Evolutionary conservation across 2,888 invertebrate genomes (phyloP), one percentile per base, ranked within the genome.

Genomic region (Diplolepis rosae): DNA sequence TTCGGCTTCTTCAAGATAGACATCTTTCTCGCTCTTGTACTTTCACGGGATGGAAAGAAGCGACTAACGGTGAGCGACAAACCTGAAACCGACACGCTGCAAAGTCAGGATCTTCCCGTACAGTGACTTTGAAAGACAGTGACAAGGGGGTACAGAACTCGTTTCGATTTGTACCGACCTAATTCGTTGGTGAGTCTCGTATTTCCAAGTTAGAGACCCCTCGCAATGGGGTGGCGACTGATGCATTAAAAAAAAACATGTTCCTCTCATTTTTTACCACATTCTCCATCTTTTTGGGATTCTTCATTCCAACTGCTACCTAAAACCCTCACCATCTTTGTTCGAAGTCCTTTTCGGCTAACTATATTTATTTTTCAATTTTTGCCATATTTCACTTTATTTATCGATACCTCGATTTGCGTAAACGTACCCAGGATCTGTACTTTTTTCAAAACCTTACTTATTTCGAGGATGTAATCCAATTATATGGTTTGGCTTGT

Each of bases 1-100:
- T 61, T 61, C 39, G 24, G 61, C 61, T 61, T 39, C 61, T 61
- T 61, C 61, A 61, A 61, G 61, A 61, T 61, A 61, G 61, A 61
- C 39, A 61, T 61, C 61, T 61, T 61, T 61, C 61, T 61, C 61
- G 61, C 61, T 24, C 39, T 39, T 24, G 24, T 7, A 61, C 24
- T 61, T 61, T 61, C 61, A 35, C 39, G 35, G 39, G 61, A 61
- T 61, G 39, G 61, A 61, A 61, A 39, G 61, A 61, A 61, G 61
- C 22, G 24, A 56, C 61, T 61, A 61, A 61, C 61, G 39, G 61
- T 61, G 61, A 61, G 61, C 61, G 61, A 61, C 61, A 61, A 61
- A 61, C 18, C 45, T 45, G 45, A 45, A 45, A 45, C 45, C 45
- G 45, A 45, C 61, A 61, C 61, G 61, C n/a, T 61, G 61, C 61